A percentile compares a stretch with the other conserved stretches of the same genome.
phyloP scores from a whole-genome alignment of 2,888 invertebrate species.

The Odontocerum albicorne region DNA sequence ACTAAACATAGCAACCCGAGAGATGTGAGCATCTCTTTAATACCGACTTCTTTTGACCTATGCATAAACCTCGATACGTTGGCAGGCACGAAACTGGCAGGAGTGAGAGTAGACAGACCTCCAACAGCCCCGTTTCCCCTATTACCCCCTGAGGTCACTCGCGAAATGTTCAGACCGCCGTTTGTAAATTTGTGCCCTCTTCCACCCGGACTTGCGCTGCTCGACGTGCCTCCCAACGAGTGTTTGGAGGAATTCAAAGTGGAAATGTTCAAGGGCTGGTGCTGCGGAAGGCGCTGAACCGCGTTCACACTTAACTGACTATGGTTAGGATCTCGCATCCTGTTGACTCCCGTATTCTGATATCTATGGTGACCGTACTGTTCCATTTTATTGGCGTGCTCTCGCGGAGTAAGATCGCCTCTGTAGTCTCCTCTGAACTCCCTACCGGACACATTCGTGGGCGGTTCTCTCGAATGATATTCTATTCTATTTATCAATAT shows the following conservation, averaged over 20 bases:
- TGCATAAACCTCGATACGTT: conserved; percentile 40
- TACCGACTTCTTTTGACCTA: conserved; percentile 38
- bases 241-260: conserved; percentile 69
- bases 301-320: conserved; percentile 49
- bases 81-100: conserved; percentile 42
- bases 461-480: conserved; percentile 26
- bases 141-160: conserved; percentile 49
- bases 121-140: conserved; percentile 41
- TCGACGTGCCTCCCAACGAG: conserved; percentile 60
- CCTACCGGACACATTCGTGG: conserved; percentile 13
- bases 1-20: conserved; percentile 83
- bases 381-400: conserved; percentile 26
- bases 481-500: conserved; percentile 28
- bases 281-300: conserved; percentile 59
- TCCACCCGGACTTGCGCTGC: conserved; percentile 60
- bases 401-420: conserved; percentile 23
- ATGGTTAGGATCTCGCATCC: conserved; percentile 40
- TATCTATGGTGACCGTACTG: conserved; percentile 46
- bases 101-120: conserved; percentile 41
- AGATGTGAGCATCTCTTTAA: conserved; percentile 78
- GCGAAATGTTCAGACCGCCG: conserved; percentile 61
- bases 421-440: conserved; percentile 28
- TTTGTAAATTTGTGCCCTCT: conserved; percentile 53
- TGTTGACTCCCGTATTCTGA: conserved; percentile 47
- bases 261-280: conserved; percentile 68